phyloP scores from a whole-genome alignment of 2,113 vertebrate species.

The Lasiurus borealis region DNA sequence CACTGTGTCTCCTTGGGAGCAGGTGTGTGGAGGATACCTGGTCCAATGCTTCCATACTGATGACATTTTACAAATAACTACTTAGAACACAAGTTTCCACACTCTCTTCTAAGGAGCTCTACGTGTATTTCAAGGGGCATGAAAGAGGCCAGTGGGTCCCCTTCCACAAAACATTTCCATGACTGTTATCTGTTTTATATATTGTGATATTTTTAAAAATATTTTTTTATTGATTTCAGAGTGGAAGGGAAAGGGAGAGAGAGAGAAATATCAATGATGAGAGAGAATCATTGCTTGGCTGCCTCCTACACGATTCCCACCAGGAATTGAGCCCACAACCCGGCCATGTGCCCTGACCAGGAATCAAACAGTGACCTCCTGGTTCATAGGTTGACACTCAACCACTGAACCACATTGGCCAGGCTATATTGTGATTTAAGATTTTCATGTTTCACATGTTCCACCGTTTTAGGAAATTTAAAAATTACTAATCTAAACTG shows the following conservation, averaged over 20 bases:
- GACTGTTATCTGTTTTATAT: neutral
- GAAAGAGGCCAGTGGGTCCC: neutral
- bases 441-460: neutral
- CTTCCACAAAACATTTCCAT: neutral
- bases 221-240: too few relatives aligned
- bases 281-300: too few relatives aligned
- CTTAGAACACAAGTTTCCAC: neutral
- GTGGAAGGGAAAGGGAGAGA: too few relatives aligned
- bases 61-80: slow-evolving; percentile 2
- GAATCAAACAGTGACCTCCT: too few relatives aligned
- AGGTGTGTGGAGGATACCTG: neutral
- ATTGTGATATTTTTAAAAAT: neutral
- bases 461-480: neutral
- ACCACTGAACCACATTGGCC: too few relatives aligned
- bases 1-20: neutral
- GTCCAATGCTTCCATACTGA: neutral
- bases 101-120: neutral
- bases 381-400: too few relatives aligned
- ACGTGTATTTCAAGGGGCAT: neutral
- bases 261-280: too few relatives aligned
- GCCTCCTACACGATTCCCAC: too few relatives aligned
- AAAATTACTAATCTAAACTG: slow-evolving; percentile 24
- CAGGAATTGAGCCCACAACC: too few relatives aligned
- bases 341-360: too few relatives aligned
- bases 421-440: neutral